Base-by-base conservation (phyloP, 1,140 invertebrate species). In the Coptotermes formosanus region DNA sequence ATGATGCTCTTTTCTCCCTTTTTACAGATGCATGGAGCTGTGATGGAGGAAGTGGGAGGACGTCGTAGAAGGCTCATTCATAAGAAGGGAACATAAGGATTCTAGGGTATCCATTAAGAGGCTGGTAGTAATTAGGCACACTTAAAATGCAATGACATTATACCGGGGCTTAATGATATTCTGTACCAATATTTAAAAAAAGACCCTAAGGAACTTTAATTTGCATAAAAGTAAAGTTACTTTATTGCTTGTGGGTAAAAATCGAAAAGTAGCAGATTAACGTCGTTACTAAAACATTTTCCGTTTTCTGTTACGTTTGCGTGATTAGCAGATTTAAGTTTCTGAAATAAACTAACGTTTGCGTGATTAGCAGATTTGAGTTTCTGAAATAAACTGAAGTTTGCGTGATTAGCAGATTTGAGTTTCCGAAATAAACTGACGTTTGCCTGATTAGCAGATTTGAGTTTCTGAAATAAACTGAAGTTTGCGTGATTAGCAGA, bases 141-240 rank as follows among this genome's bases (percentile, higher is more conserved):
- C 64, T 75, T 75, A 75, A 75, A 75, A 75, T 75, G 64, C 64
- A 75, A 75, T 75, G 64, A 75, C 64, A 75, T 75, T 75, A 75
- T 30, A 75, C 64, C 25, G n/a, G 52, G 64, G 64, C 64, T 75
- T 75, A 75, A 75, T 30, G 64, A 75, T 75, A 25, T 75, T 75
- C 25, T 75, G 30, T 75, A 30, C 14, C 64, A 25, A 75, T 75
- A 75, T 75, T 30, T 11, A 30, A 75, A 75, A 75, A 75, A 75
- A 30, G 59, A 64, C 59, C 59, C 7, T 19, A 64, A 16, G n/a
- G n/a, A 30, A 30, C 64, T 75, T 30, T 30, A 75, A 75, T 75
- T 75, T 75, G 3, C 64, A 75, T 75, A n/a, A 75, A 30, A 75
- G 9, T 7, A 75, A 64, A 75, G n/a, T n/a, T n/a, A 75, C 25